Percentiles rank a stretch among this genome's conserved stretches.
Conservation (phyloP, 2,113 vertebrate species). For the Regulus satrapa region DNA sequence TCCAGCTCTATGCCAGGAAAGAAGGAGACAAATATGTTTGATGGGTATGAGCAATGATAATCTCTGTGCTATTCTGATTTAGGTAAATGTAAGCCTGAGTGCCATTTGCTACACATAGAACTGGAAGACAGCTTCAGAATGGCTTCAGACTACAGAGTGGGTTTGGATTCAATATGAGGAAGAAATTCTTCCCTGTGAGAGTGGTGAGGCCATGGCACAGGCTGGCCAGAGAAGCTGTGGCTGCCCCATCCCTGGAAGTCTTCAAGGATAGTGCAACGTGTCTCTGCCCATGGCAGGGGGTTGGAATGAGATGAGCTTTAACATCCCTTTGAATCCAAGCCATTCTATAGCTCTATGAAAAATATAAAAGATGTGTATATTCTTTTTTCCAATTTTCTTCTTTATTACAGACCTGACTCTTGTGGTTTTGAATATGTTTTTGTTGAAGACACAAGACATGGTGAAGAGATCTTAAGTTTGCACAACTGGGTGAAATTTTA, state of each 20-base stretch:
- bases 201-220: not conserved
- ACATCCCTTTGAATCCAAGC: not conserved
- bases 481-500: constrained; percentile 91
- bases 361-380: not conserved
- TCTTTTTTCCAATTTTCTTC: not conserved
- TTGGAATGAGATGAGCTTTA: not conserved
- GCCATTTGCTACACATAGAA: not conserved
- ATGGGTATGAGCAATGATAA: not conserved
- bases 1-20: constrained; percentile 81
- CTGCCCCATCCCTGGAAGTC: not conserved
- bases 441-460: constrained; percentile 80
- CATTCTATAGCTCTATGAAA: not conserved
- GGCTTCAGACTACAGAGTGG: fast-evolving
- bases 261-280: not conserved
- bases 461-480: constrained; percentile 78
- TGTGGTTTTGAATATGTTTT: constrained; percentile 89
- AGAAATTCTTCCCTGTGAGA: not conserved
- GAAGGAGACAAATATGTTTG: constrained; percentile 73
- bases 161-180: not conserved
- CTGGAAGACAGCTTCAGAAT: not conserved
- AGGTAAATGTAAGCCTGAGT: not conserved
- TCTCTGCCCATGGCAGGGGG: not conserved
- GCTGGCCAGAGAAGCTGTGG: not conserved
- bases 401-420: constrained; percentile 75
- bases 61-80: not conserved